Conservation (phyloP, 2,888 invertebrate genomes). For the Agrochola circellaris region DNA sequence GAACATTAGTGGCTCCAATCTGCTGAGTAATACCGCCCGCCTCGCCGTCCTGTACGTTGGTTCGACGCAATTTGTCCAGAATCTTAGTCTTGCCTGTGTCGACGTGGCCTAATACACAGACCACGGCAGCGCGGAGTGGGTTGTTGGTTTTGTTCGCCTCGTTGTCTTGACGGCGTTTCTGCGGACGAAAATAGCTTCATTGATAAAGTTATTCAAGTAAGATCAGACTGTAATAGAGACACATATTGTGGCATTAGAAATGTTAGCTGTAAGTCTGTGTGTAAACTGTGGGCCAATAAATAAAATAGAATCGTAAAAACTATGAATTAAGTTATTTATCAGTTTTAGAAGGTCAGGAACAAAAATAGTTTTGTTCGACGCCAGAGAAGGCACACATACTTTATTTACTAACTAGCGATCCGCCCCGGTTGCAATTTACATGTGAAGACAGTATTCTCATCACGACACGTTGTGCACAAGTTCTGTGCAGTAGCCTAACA, state of each 20-base stretch:
- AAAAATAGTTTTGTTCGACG: background rate
- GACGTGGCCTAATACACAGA: conserved; percentile 99
- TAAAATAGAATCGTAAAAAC: background rate
- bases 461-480: too few species aligned
- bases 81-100: conserved; percentile 99
- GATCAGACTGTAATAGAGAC: background rate
- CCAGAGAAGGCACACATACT: too few species aligned
- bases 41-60: conserved; percentile 98
- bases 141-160: conserved; percentile 86
- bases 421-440: too few species aligned
- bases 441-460: too few species aligned
- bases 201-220: background rate
- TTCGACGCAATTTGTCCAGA: conserved; percentile 97
- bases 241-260: background rate
- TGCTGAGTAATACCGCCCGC: conserved; percentile 99
- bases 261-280: background rate
- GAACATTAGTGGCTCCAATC: conserved; percentile 99
- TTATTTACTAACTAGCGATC: too few species aligned
- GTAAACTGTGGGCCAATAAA: background rate
- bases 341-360: background rate
- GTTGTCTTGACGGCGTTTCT: conserved; percentile 89
- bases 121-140: conserved; percentile 97
- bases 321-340: background rate
- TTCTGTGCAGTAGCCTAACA: too few species aligned
- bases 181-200: conserved; percentile 22